Evolutionary conservation across 2,113 vertebrate genomes (phyloP).

Genomic region (Physeter macrocephalus): DNA sequence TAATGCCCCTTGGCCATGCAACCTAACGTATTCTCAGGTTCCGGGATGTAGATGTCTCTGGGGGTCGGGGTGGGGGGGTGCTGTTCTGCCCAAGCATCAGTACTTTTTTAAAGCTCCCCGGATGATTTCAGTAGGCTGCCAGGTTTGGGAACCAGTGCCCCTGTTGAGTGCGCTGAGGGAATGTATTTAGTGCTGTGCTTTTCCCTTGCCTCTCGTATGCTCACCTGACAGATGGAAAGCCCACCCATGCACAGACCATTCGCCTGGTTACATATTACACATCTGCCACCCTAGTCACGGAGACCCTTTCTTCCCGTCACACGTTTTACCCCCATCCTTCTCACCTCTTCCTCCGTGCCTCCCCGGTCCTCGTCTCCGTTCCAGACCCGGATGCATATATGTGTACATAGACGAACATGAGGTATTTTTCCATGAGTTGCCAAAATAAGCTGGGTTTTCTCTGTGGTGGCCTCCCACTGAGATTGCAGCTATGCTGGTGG

Average conservation of each 20-base stretch:
- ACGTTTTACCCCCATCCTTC: background rate
- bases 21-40: background rate
- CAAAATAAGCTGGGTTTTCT: conserved; percentile 35
- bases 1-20: background rate
- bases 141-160: background rate
- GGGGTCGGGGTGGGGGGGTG: too few relatives aligned
- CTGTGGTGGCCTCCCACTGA: conserved; percentile 48
- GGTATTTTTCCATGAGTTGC: conserved; percentile 20
- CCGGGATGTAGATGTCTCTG: background rate
- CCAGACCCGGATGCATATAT: background rate
- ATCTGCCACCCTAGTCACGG: background rate
- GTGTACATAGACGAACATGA: background rate
- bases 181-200: background rate
- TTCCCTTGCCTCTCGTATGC: fast-evolving
- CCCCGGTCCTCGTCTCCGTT: background rate
- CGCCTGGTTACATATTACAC: background rate
- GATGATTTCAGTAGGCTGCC: background rate
- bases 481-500: background rate
- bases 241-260: background rate
- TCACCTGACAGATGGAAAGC: fast-evolving
- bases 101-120: background rate
- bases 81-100: background rate
- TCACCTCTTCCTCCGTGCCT: background rate
- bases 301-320: background rate
- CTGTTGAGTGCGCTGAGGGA: background rate